phyloP scores from a whole-genome alignment of 2,888 invertebrate genomes.

The Exocentrus adspersus region DNA sequence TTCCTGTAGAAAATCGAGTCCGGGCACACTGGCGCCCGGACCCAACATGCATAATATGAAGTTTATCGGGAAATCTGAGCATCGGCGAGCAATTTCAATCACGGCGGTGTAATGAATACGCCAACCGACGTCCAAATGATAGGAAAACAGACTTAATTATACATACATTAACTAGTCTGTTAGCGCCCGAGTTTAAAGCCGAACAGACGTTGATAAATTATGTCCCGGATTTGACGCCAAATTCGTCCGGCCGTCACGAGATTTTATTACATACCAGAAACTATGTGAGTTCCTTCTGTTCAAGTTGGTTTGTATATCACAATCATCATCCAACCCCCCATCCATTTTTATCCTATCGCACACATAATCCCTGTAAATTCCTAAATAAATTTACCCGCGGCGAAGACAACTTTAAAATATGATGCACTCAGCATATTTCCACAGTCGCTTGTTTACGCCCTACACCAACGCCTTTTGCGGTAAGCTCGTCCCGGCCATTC shows the following conservation, averaged over 20 bases:
- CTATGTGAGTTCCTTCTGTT: no score
- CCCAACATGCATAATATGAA: slow-evolving; percentile 19
- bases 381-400: not conserved
- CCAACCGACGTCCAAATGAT: slow-evolving; percentile 39
- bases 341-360: no score
- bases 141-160: slow-evolving; percentile 46
- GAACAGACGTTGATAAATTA: slow-evolving; percentile 21
- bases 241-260: no score
- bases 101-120: slow-evolving; percentile 42
- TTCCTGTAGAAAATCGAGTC: slow-evolving; percentile 13
- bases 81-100: slow-evolving; percentile 40
- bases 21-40: slow-evolving; percentile 15
- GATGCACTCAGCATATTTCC: slow-evolving; percentile 3
- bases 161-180: slow-evolving; percentile 37
- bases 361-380: not conserved
- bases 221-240: slow-evolving; percentile 17
- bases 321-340: not conserved
- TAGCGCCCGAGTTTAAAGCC: slow-evolving; percentile 20
- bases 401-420: not conserved
- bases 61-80: slow-evolving; percentile 42
- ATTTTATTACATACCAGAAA: no score
- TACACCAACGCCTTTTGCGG: slow-evolving; percentile 1
- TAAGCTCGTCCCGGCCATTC: not conserved
- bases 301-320: no score
- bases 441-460: not conserved